Evolutionary conservation across 2,888 invertebrate genomes (phyloP).

Genomic region (Erannis defoliaria): DNA sequence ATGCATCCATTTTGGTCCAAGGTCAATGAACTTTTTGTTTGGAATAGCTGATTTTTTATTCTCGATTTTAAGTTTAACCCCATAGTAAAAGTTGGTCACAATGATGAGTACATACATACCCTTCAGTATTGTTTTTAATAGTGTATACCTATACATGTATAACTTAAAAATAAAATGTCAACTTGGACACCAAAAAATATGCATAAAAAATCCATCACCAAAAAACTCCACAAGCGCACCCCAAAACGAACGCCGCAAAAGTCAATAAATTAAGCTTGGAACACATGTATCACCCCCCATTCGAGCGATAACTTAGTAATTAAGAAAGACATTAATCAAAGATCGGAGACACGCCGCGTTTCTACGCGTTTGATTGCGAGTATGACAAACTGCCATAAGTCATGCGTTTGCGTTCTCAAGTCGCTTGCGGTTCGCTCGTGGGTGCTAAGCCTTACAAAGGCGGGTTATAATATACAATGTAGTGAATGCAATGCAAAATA

Average conservation of each 20-base stretch:
- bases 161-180: too few relatives aligned
- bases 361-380: slow-evolving; percentile 70
- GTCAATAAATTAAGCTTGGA: slow-evolving; percentile 81
- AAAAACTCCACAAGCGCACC: slow-evolving; percentile 52
- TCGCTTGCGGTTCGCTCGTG: slow-evolving; percentile 45
- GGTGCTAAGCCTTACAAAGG: slow-evolving; percentile 61
- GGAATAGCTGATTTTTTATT: too few relatives aligned
- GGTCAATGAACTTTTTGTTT: too few relatives aligned
- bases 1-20: too few relatives aligned
- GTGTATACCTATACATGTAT: too few relatives aligned
- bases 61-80: too few relatives aligned
- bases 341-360: slow-evolving; percentile 70
- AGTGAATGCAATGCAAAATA: slow-evolving; percentile 21
- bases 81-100: too few relatives aligned
- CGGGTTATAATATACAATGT: slow-evolving; percentile 33
- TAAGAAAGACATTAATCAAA: slow-evolving; percentile 85
- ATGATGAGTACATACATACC: too few relatives aligned
- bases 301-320: slow-evolving; percentile 81
- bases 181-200: not conserved
- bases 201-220: slow-evolving; percentile 29
- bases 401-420: slow-evolving; percentile 61
- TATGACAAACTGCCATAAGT: slow-evolving; percentile 79
- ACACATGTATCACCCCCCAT: slow-evolving; percentile 76
- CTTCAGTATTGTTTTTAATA: too few relatives aligned
- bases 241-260: slow-evolving; percentile 64